A percentile compares a stretch with the other conserved stretches of the same genome.
Conservation (phyloP, 37 sponge, comb jelly and placozoan genomes). For the Chondrilla cf. caribensis region DNA sequence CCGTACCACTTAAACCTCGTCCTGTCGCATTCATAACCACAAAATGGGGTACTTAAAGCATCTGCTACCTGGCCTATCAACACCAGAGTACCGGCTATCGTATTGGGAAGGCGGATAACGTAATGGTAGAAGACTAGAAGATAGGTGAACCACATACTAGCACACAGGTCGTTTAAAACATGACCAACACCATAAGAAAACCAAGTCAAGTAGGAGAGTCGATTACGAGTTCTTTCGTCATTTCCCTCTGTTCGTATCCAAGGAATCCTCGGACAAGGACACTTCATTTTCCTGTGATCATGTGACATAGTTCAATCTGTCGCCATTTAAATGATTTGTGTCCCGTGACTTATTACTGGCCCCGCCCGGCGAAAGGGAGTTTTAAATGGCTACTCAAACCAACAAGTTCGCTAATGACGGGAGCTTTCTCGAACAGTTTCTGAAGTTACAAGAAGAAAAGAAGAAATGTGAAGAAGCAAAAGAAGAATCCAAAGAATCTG, state of each 20-base stretch:
- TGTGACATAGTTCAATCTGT: too few relatives aligned
- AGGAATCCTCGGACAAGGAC: not conserved
- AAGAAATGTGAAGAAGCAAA: not conserved
- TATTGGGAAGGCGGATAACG: conserved; percentile 62
- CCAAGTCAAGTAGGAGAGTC: conserved; percentile 12
- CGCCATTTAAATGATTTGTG: too few relatives aligned
- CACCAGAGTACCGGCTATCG: conserved; percentile 77
- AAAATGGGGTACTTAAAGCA: conserved; percentile 81
- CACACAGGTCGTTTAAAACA: conserved; percentile 91
- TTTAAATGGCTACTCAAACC: not conserved
- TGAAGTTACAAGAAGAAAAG: conserved; percentile 48
- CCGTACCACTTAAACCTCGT: conserved; percentile 73
- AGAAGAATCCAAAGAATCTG: not conserved
- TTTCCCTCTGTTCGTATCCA: not conserved
- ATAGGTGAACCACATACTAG: conserved; percentile 97
- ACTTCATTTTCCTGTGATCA: not conserved
- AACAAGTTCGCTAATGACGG: conserved; percentile 87
- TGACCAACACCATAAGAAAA: conserved; percentile 91
- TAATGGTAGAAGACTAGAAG: conserved; percentile 82
- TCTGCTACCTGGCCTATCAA: conserved; percentile 95
- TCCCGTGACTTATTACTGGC: not conserved
- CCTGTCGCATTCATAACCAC: conserved; percentile 83
- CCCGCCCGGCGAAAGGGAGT: not conserved
- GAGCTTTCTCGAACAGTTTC: conserved; percentile 83
- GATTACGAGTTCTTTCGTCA: not conserved